Conservation (phyloP, 2,888 invertebrate species). For the Protonemura montana region DNA sequence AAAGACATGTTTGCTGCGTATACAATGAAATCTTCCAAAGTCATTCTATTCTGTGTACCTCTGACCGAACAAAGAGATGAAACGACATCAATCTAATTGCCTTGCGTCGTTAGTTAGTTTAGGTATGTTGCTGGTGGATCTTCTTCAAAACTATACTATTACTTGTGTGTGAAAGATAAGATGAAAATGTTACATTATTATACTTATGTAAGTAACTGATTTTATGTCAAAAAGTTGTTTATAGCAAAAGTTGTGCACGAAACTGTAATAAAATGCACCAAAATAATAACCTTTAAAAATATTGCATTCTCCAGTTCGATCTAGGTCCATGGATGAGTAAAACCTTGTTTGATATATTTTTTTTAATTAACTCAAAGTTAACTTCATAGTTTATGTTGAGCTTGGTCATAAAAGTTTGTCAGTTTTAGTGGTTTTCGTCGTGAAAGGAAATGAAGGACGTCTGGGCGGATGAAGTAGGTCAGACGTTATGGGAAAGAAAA, state of each 20-base stretch:
- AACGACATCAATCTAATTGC: background rate
- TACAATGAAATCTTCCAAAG: background rate
- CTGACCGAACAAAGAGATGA: background rate
- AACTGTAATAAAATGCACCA: conserved; percentile 48
- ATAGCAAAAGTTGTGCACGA: conserved; percentile 45
- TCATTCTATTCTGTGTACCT: background rate
- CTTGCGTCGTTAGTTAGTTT: background rate
- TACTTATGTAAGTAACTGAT: conserved; percentile 38
- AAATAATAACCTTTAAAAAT: conserved; percentile 35
- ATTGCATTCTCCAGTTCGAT: background rate
- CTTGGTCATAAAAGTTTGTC: background rate
- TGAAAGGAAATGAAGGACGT: background rate
- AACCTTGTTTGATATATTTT: background rate
- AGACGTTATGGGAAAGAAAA: background rate
- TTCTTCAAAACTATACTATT: conserved; percentile 12
- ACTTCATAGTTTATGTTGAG: background rate
- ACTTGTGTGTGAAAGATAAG: background rate
- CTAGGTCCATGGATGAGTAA: background rate
- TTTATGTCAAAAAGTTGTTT: conserved; percentile 48
- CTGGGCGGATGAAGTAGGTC: background rate
- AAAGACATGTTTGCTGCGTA: background rate
- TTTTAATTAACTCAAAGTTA: background rate
- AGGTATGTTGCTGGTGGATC: background rate
- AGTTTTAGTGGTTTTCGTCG: background rate
- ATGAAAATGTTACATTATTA: conserved; percentile 28